Percentiles rank a stretch among this genome's conserved stretches.
phyloP scores from a whole-genome alignment of 2,113 vertebrate genomes.

The Hemibagrus wyckioides region DNA sequence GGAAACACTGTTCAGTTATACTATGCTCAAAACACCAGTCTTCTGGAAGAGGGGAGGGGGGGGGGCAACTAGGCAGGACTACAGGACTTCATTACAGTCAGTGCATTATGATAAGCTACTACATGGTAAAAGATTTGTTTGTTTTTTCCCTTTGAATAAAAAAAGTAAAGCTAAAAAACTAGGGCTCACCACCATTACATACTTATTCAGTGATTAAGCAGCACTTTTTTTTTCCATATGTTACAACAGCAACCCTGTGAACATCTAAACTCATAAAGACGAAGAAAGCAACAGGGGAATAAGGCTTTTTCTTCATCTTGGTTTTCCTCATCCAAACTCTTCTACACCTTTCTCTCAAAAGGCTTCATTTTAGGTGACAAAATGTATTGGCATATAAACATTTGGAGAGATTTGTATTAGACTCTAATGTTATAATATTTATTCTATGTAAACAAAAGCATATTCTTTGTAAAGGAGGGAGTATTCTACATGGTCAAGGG shows the following conservation, averaged over 20 bases:
- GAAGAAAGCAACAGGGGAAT: constrained; percentile 84
- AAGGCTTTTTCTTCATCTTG: constrained; percentile 91
- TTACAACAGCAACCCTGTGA: constrained; percentile 94
- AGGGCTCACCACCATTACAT: constrained; percentile 84
- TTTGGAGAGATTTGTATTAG: constrained; percentile 45
- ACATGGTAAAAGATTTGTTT: constrained; percentile 71
- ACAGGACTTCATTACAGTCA: constrained; percentile 83
- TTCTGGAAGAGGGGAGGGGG: constrained; percentile 75
- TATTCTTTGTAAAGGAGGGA: constrained; percentile 10
- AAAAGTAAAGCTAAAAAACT: constrained; percentile 66
- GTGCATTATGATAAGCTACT: constrained; percentile 81
- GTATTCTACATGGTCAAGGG: not conserved
- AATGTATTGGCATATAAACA: constrained; percentile 61
- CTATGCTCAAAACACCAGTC: constrained; percentile 86
- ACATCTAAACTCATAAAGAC: constrained; percentile 82
- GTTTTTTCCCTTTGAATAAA: constrained; percentile 45
- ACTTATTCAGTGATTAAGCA: constrained; percentile 90
- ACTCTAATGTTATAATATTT: constrained; percentile 36
- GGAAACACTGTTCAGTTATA: constrained; percentile 77
- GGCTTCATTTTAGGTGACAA: constrained; percentile 87
- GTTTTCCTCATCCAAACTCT: constrained; percentile 70
- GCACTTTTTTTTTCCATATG: constrained; percentile 81
- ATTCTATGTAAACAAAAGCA: constrained; percentile 40
- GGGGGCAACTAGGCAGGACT: constrained; percentile 78
- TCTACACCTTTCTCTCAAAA: constrained; percentile 64